Evolutionary conservation across 2,113 vertebrate species (phyloP).

Genomic region (Sapajus apella): DNA sequence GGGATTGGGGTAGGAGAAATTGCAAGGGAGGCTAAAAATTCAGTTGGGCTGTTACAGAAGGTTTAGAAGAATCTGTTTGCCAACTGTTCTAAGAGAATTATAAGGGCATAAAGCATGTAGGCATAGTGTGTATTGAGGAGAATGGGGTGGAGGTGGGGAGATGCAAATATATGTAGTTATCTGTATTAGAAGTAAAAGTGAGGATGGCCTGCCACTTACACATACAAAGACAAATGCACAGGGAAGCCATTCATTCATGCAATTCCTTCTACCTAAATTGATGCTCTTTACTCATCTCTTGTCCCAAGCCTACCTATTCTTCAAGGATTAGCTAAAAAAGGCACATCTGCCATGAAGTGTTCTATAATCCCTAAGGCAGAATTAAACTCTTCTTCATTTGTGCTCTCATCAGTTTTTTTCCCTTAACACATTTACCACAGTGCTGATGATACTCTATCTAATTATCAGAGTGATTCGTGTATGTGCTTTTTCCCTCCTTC

Average conservation of each 20-base stretch:
- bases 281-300: slow-evolving; percentile 5
- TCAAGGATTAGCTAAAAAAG: slow-evolving; percentile 30
- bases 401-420: neutral
- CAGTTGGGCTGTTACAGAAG: neutral
- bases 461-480: neutral
- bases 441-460: neutral
- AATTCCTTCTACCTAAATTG: slow-evolving; percentile 24
- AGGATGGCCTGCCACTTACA: neutral
- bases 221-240: slow-evolving; percentile 29
- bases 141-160: neutral
- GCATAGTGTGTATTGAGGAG: neutral
- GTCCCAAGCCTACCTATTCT: slow-evolving; percentile 4
- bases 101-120: neutral
- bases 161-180: neutral
- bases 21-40: neutral
- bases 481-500: neutral
- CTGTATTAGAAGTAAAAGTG: neutral
- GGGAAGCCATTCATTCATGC: neutral
- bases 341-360: neutral
- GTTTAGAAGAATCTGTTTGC: slow-evolving; percentile 39
- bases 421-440: slow-evolving; percentile 12
- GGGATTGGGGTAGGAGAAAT: neutral
- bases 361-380: neutral
- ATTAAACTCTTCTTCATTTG: neutral
- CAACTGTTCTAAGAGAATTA: neutral